phyloP scores from a whole-genome alignment of 2,888 invertebrate species.

The Scaeva pyrastri region DNA sequence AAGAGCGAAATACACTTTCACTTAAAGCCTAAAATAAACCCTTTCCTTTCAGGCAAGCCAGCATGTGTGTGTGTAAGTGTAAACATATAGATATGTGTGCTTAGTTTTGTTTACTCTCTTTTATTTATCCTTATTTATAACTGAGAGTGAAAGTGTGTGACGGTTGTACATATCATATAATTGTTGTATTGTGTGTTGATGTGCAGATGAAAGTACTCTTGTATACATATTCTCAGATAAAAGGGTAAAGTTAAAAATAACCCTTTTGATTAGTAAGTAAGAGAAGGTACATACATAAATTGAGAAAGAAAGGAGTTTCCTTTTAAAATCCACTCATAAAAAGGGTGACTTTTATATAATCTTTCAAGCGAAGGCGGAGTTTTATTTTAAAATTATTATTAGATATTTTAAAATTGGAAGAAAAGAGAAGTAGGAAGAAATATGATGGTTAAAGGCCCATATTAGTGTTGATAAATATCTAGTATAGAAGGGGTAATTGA shows the following conservation, averaged over 20 bases:
- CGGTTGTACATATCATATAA: background rate
- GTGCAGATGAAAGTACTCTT: background rate
- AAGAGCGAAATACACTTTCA: background rate
- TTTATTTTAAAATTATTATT: background rate
- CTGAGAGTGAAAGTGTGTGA: constrained; percentile 62
- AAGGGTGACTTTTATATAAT: background rate
- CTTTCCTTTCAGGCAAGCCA: too few relatives aligned
- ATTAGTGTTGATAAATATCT: background rate
- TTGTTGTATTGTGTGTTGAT: background rate
- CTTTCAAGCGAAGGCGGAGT: constrained; percentile 45
- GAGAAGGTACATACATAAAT: too few relatives aligned
- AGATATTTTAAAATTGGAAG: too few relatives aligned
- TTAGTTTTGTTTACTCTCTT: too few relatives aligned
- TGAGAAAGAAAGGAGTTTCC: constrained; percentile 1
- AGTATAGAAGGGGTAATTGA: constrained; percentile 18
- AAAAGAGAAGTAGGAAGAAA: background rate
- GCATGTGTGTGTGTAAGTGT: too few relatives aligned
- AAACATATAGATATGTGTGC: too few relatives aligned
- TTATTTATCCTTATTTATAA: background rate
- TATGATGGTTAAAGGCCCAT: background rate
- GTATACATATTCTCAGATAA: background rate
- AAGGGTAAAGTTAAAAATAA: constrained; percentile 51
- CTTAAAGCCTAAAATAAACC: too few relatives aligned
- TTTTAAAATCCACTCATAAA: constrained; percentile 6
- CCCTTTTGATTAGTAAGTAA: constrained; percentile 25